These are phyloP conservation scores for Antennarius maculatus DNA, from an alignment of 2,797 vertebrate species.

Conservation along the genomic window DNA sequence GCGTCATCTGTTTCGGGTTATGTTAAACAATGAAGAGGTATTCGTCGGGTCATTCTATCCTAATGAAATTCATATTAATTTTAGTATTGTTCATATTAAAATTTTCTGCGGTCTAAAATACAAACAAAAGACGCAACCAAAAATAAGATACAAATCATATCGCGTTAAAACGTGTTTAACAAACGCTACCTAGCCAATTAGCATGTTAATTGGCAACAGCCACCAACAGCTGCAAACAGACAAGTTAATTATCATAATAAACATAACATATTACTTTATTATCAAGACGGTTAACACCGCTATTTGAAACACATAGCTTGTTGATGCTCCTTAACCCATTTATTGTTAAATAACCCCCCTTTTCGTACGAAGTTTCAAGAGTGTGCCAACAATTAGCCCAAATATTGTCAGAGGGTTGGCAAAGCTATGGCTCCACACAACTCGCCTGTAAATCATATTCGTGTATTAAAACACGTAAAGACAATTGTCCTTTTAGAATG, in stretches of 20 bases:
- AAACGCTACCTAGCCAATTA: constrained; percentile 47
- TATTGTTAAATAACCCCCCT: neutral
- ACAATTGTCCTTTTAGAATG: neutral
- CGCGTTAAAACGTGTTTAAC: neutral
- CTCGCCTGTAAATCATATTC: neutral
- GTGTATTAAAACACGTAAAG: accelerated
- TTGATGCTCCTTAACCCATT: neutral
- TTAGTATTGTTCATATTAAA: neutral
- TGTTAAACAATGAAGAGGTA: too few species aligned
- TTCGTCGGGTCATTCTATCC: too few species aligned
- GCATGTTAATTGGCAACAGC: constrained; percentile 69
- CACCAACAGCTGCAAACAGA: constrained; percentile 6
- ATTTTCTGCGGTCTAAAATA: neutral
- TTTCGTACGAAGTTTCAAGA: neutral
- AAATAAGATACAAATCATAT: neutral
- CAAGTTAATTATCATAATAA: constrained; percentile 30
- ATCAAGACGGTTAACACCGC: neutral
- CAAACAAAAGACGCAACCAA: too few species aligned
- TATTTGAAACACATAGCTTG: accelerated
- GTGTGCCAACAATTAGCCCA: constrained; percentile 31
- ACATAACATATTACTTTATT: neutral
- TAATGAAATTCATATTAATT: neutral
- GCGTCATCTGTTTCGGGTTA: neutral
- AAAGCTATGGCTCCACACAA: constrained; percentile 12
- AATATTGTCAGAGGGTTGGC: neutral